A percentile compares a stretch with the other conserved stretches of the same genome.
Evolutionary conservation across 2,113 vertebrate genomes (phyloP).

Genomic region (Sialia sialis): DNA sequence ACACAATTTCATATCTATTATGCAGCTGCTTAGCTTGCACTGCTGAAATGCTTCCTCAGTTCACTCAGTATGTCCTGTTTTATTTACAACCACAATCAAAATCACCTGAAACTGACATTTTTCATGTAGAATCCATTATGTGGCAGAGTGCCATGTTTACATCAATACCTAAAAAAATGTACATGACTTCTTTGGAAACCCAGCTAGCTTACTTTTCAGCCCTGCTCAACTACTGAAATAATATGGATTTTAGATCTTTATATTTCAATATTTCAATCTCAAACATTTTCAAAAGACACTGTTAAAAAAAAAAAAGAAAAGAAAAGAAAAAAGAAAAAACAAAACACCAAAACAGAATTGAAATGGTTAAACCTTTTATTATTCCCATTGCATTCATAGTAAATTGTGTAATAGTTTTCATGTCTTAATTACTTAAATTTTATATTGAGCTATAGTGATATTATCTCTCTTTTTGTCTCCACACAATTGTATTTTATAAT

Average conservation of each 20-base stretch:
- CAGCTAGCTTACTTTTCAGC: background rate
- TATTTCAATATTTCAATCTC: background rate
- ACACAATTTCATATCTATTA: slow-evolving; percentile 23
- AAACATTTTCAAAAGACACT: background rate
- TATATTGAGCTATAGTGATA: slow-evolving; percentile 83
- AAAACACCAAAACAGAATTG: background rate
- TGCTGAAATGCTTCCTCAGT: slow-evolving; percentile 1
- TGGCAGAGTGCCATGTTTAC: background rate
- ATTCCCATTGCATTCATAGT: slow-evolving; percentile 74
- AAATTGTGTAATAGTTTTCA: slow-evolving; percentile 86
- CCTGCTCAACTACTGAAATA: background rate
- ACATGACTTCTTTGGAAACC: background rate
- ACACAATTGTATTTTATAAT: slow-evolving; percentile 85
- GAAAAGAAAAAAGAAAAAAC: background rate
- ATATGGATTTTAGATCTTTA: background rate
- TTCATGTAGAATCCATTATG: background rate
- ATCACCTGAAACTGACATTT: slow-evolving; percentile 25
- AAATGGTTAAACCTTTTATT: slow-evolving; percentile 75
- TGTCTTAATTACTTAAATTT: slow-evolving; percentile 87
- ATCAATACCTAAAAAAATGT: background rate
- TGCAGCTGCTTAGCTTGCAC: slow-evolving; percentile 17
- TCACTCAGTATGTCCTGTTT: background rate
- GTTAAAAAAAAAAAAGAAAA: background rate
- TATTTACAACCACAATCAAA: slow-evolving; percentile 25
- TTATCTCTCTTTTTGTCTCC: slow-evolving; percentile 83